Conservation (phyloP, 2,113 vertebrate species). For the Mesocricetus auratus region DNA sequence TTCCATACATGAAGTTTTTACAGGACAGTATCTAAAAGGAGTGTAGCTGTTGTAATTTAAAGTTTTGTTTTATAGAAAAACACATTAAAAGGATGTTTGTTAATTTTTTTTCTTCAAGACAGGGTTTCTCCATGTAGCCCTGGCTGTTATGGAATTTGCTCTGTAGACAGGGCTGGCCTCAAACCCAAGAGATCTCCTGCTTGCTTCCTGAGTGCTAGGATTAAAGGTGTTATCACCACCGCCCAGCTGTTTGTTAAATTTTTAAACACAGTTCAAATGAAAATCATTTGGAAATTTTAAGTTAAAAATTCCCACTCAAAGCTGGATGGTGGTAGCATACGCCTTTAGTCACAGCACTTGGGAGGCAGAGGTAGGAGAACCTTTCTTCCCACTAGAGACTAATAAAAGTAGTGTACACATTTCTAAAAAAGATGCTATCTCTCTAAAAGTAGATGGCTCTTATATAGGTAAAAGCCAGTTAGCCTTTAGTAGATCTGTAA, state of each 20-base stretch:
- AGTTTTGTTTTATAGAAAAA: slow-evolving; percentile 46
- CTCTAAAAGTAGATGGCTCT: not conserved
- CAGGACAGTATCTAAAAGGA: slow-evolving; percentile 44
- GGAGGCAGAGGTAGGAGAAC: no score
- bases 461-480: not conserved
- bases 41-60: slow-evolving; percentile 43
- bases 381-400: not conserved
- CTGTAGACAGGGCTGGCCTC: no score
- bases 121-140: no score
- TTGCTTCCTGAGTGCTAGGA: no score
- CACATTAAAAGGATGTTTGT: not conserved
- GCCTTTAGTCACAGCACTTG: no score
- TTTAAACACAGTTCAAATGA: slow-evolving; percentile 30
- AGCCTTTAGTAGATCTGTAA: not conserved
- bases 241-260: not conserved
- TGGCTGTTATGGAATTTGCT: no score
- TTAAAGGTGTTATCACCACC: no score
- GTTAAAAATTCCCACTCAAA: not conserved
- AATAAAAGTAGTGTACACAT: slow-evolving; percentile 9
- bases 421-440: slow-evolving; percentile 44
- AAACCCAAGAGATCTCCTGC: no score
- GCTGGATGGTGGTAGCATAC: no score
- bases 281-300: slow-evolving; percentile 1
- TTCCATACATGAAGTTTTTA: slow-evolving; percentile 11
- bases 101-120: no score